Base-by-base conservation (phyloP, 2,113 vertebrate genomes). In the Ictidomys tridecemlineatus region DNA sequence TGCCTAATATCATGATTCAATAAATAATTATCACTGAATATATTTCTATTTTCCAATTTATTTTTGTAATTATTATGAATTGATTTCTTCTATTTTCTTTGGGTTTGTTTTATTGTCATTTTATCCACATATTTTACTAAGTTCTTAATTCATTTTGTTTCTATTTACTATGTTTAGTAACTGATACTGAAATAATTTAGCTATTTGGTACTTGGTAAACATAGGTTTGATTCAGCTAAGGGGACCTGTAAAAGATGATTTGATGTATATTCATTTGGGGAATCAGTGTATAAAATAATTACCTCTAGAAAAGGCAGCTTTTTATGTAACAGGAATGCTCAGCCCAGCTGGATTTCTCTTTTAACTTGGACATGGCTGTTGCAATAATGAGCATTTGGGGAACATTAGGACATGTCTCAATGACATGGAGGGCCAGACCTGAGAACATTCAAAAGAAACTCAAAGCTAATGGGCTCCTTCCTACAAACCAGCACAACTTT, bases 331-430 rank as follows among this genome's bases (percentile, higher is more conserved):
- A 82, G 53, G 56, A 93, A 97, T 79, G 56, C 92, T 94, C 78
- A 70, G 37, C 70, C 58, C 63, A 96, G 86, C 58, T 88, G 72
- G 79, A 1, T 91, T 4, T 37, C 63, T 93, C 97, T 97, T 98
- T 97, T 93, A 94, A 98, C 96, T 97, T 85, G 77, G 80, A 96
- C 93, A 45, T 69, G 85, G 37, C 61, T 69, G 5, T 93, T 98
- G 92, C 63, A 2, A 0, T 98, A 98, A 97, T 94, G 56, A 98
- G 92, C 69, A 13, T 92, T 93, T 96, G 91, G 80, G 80, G 78
- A 84, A 89, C 74, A 51, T 79, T 67, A 76, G 89, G 67, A 78
- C 93, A 92, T 97, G 11, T 42, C 9, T 96, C 53, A 39, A 26
- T 96, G 95, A 85, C n/a, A 80, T 58, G 26, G 24, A 86, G 78